A percentile compares a stretch with the other conserved stretches of the same genome.
These are phyloP conservation scores for Melipona quadrifasciata DNA, from an alignment of 1,140 invertebrate species.

Conservation along the genomic window DNA sequence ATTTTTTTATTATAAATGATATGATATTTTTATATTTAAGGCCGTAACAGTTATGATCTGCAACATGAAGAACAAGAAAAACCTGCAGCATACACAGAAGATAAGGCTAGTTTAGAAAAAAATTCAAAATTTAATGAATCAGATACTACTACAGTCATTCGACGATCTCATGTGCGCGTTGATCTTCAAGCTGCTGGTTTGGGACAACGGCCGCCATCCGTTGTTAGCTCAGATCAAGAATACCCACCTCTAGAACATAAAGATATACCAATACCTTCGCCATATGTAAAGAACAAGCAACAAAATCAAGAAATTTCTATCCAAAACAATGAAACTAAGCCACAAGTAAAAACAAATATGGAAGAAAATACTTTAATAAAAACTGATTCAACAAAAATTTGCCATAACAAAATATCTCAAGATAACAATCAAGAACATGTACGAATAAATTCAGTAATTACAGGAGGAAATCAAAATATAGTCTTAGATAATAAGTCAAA, in stretches of 20 bases:
- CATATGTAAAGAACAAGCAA: slow-evolving; percentile 68
- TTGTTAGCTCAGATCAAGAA: slow-evolving; percentile 79
- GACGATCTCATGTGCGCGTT: slow-evolving; percentile 79
- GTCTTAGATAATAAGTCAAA: slow-evolving; percentile 49
- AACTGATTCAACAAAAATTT: slow-evolving; percentile 40
- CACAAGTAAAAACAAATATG: slow-evolving; percentile 32
- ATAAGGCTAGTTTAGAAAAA: slow-evolving; percentile 61
- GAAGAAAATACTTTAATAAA: slow-evolving; percentile 29
- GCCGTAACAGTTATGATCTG: slow-evolving; percentile 79
- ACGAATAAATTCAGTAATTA: slow-evolving; percentile 34
- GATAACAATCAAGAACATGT: slow-evolving; percentile 42
- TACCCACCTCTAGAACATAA: slow-evolving; percentile 73
- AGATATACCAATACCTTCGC: slow-evolving; percentile 74
- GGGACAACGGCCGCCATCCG: slow-evolving; percentile 82
- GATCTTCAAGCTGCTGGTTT: slow-evolving; percentile 85
- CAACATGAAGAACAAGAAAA: slow-evolving; percentile 76
- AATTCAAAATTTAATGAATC: slow-evolving; percentile 75
- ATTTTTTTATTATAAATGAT: slow-evolving; percentile 2
- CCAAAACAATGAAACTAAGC: slow-evolving; percentile 53
- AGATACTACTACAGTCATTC: slow-evolving; percentile 77
- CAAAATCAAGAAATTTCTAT: slow-evolving; percentile 50
- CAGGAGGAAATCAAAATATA: slow-evolving; percentile 51
- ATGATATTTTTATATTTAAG: slow-evolving; percentile 58
- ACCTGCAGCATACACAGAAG: slow-evolving; percentile 68
- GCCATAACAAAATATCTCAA: slow-evolving; percentile 49